Evolutionary conservation across 1,140 invertebrate species (phyloP).

Genomic region (Papilio dardanus): DNA sequence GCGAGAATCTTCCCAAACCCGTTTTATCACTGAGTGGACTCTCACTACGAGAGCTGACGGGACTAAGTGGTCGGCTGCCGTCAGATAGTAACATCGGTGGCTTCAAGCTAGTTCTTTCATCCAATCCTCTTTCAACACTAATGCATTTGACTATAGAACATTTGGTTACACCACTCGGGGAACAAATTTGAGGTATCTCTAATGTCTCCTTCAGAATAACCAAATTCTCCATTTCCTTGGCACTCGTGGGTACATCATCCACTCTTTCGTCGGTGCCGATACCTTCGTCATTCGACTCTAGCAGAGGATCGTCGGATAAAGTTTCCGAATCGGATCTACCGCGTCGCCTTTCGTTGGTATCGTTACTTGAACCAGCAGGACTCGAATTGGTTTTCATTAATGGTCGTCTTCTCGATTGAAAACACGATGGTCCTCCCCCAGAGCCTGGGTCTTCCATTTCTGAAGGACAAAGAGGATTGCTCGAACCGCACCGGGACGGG

Average conservation of each 20-base stretch:
- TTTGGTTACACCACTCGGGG: conserved; percentile 74
- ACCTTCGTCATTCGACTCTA: conserved; percentile 88
- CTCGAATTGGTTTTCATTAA: conserved; percentile 82
- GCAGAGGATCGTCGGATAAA: conserved; percentile 85
- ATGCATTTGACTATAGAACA: conserved; percentile 77
- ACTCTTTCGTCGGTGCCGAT: conserved; percentile 88
- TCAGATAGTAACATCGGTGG: conserved; percentile 86
- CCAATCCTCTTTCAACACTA: conserved; percentile 79
- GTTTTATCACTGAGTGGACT: conserved; percentile 89
- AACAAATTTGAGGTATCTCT: conserved; percentile 72
- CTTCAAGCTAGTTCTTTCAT: conserved; percentile 82
- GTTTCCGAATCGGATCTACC: conserved; percentile 87
- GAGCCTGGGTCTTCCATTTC: conserved; percentile 87
- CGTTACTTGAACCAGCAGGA: conserved; percentile 71
- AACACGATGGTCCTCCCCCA: conserved; percentile 78
- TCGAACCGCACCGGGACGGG: conserved; percentile 89
- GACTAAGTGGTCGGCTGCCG: conserved; percentile 84
- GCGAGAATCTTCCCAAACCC: conserved; percentile 85
- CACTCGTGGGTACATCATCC: conserved; percentile 85
- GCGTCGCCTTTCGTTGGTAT: conserved; percentile 76
- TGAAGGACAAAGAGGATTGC: conserved; percentile 88
- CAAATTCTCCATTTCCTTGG: conserved; percentile 86
- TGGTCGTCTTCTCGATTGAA: conserved; percentile 80
- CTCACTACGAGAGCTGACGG: conserved; percentile 89
- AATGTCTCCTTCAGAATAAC: conserved; percentile 76